A percentile compares a stretch with the other conserved stretches of the same genome.
Conservation (phyloP, 2,888 invertebrate species). For the Ypsolopha sequella region DNA sequence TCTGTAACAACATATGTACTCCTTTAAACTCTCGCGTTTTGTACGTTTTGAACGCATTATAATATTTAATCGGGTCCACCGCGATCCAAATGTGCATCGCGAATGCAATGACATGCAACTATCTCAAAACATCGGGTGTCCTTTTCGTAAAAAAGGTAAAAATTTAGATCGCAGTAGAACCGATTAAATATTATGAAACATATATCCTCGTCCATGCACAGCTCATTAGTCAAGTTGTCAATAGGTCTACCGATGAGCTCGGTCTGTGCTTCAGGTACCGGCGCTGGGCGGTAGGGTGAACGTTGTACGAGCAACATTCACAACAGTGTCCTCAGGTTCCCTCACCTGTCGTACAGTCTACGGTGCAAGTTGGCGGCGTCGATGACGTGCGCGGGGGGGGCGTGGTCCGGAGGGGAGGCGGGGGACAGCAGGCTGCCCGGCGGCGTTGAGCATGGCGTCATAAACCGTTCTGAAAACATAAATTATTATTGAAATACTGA, state of each 20-base stretch:
- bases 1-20: slow-evolving; percentile 34
- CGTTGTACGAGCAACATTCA: too few species aligned
- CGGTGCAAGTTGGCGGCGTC: slow-evolving; percentile 74
- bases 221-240: too few species aligned
- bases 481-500: too few species aligned
- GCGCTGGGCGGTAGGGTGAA: too few species aligned
- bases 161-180: too few species aligned
- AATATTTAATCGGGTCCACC: too few species aligned
- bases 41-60: not conserved
- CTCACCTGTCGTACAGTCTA: slow-evolving; percentile 79
- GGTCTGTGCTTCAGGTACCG: too few species aligned
- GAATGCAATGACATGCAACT: too few species aligned
- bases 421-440: slow-evolving; percentile 82
- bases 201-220: not conserved
- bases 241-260: too few species aligned
- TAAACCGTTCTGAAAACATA: slow-evolving; percentile 71
- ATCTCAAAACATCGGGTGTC: not conserved
- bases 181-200: not conserved
- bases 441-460: slow-evolving; percentile 91
- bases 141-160: too few species aligned
- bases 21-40: too few species aligned
- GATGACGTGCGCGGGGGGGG: slow-evolving; percentile 23
- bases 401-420: slow-evolving; percentile 38
- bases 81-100: too few species aligned
- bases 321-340: not conserved